Evolutionary conservation across 2,797 vertebrate species (phyloP).

Genomic region (Sebastes hubbsi): DNA sequence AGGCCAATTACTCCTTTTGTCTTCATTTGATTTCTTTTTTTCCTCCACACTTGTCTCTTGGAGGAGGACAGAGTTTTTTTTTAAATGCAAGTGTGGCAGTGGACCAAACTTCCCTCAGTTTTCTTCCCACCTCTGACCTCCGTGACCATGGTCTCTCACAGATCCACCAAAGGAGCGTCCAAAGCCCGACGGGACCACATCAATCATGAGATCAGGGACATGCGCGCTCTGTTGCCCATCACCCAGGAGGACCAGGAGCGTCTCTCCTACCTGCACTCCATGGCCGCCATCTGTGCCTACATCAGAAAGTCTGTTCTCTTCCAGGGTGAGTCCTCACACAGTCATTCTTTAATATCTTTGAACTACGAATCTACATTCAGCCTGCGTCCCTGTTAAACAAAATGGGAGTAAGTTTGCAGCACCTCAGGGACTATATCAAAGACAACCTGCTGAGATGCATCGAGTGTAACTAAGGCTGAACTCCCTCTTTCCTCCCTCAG

Average conservation of each 20-base stretch:
- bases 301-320: slow-evolving; percentile 80
- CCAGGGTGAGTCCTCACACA: slow-evolving; percentile 62
- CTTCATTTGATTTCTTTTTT: not conserved
- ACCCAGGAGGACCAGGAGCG: slow-evolving; percentile 80
- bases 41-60: not conserved
- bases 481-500: slow-evolving; percentile 45
- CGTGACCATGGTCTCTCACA: slow-evolving; percentile 72
- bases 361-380: slow-evolving; percentile 22
- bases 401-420: slow-evolving; percentile 10
- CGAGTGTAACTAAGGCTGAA: slow-evolving; percentile 21
- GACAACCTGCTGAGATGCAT: slow-evolving; percentile 18
- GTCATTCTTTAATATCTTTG: not conserved
- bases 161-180: slow-evolving; percentile 91
- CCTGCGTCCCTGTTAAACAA: not conserved
- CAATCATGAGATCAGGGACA: slow-evolving; percentile 85
- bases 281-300: slow-evolving; percentile 86
- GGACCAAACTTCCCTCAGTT: slow-evolving; percentile 6
- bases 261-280: slow-evolving; percentile 90
- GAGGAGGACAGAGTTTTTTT: slow-evolving; percentile 3
- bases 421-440: slow-evolving; percentile 4
- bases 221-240: slow-evolving; percentile 87
- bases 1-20: slow-evolving; percentile 16
- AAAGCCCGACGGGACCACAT: slow-evolving; percentile 90
- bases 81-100: slow-evolving; percentile 2
- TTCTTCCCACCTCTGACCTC: slow-evolving; percentile 26